Evolutionary conservation across 1,140 invertebrate species (phyloP).

Genomic region (Conus betulinus): DNA sequence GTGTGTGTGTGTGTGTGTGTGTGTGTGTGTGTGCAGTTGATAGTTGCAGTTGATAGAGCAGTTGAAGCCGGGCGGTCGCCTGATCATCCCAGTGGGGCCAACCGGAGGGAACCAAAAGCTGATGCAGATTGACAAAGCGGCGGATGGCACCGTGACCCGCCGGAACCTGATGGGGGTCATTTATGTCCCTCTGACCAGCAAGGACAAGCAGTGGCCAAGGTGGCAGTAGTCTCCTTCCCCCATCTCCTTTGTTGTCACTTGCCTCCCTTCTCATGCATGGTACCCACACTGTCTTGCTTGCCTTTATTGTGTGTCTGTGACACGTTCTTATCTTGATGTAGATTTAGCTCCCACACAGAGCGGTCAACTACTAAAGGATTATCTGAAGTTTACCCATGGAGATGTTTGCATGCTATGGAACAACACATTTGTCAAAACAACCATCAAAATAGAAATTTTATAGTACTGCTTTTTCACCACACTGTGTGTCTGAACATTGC

Average conservation of each 20-base stretch:
- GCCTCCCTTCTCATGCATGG: conserved; percentile 7
- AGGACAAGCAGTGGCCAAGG: conserved; percentile 83
- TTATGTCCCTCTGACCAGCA: conserved; percentile 97
- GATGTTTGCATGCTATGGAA: too few relatives aligned
- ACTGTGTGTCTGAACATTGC: too few relatives aligned
- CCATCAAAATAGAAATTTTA: too few relatives aligned
- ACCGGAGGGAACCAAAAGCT: conserved; percentile 75
- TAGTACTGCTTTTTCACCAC: too few relatives aligned
- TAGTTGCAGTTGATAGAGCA: conserved; percentile 83
- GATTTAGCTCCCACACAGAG: too few relatives aligned
- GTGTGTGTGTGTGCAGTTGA: too few relatives aligned
- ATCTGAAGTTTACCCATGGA: too few relatives aligned
- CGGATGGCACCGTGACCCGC: conserved; percentile 86
- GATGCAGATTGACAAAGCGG: conserved; percentile 86
- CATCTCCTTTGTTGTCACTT: conserved; percentile 16
- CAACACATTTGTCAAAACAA: too few relatives aligned
- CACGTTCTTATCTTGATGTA: too few relatives aligned
- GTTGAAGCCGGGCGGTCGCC: conserved; percentile 87
- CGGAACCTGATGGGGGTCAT: conserved; percentile 95
- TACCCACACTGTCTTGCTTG: not conserved
- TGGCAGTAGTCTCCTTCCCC: conserved; percentile 40
- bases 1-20: too few relatives aligned
- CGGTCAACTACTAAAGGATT: too few relatives aligned
- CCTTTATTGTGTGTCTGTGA: not conserved
- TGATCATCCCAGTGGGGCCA: conserved; percentile 94